Evolutionary conservation across 37 sponge, comb jelly and placozoan genomes (phyloP).

Genomic region (Amphimedon queenslandica): DNA sequence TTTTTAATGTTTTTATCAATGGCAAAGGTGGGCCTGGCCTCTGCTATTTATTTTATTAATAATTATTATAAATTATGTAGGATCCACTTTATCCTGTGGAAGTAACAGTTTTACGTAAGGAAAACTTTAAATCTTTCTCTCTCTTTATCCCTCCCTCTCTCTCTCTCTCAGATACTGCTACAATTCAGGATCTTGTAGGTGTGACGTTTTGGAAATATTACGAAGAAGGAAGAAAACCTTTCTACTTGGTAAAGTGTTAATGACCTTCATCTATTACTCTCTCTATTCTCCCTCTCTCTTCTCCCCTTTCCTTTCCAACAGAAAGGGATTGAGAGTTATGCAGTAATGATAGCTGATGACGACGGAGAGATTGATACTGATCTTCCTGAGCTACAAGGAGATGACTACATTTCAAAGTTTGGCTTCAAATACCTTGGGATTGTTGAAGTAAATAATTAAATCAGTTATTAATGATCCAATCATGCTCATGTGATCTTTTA

Average conservation of each 20-base stretch:
- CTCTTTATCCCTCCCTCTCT: not conserved
- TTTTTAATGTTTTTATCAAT: conserved; percentile 55
- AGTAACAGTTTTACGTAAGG: conserved; percentile 53
- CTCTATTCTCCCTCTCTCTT: not conserved
- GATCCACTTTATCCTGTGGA: conserved; percentile 14
- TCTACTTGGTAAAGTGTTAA: conserved; percentile 26
- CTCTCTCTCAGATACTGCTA: conserved; percentile 52
- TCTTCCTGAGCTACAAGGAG: conserved; percentile 60
- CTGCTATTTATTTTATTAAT: no score
- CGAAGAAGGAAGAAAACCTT: conserved; percentile 40
- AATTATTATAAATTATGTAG: conserved; percentile 14
- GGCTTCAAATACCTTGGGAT: conserved; percentile 71
- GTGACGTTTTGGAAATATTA: conserved; percentile 78
- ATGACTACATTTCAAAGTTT: conserved; percentile 71
- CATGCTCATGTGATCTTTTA: no score
- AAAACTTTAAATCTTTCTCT: not conserved
- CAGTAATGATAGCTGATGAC: conserved; percentile 82
- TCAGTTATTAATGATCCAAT: not conserved
- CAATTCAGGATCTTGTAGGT: conserved; percentile 68
- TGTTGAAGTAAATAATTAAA: conserved; percentile 44
- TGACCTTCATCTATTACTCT: not conserved
- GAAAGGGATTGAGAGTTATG: conserved; percentile 45
- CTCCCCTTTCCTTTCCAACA: conserved; percentile 1
- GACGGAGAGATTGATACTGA: conserved; percentile 79
- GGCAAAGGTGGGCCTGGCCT: conserved; percentile 43